A percentile compares a stretch with the other conserved stretches of the same genome.
These are phyloP conservation scores for Dexiosoma caninum DNA, from an alignment of 2,888 invertebrate species.

Conservation along the genomic window DNA sequence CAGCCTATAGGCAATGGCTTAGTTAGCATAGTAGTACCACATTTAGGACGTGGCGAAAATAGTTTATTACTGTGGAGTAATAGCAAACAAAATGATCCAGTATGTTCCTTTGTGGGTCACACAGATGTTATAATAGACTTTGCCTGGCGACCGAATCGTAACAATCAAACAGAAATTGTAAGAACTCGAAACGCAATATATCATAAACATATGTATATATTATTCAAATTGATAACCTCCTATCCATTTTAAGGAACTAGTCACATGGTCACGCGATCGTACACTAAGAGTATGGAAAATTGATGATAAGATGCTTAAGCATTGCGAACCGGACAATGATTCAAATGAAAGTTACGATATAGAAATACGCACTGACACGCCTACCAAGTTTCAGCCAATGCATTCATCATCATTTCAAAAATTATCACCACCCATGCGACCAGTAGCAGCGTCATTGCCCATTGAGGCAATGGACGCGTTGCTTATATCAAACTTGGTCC, in stretches of 20 bases:
- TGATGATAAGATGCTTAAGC: slow-evolving; percentile 89
- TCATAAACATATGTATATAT: background rate
- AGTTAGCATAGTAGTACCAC: slow-evolving; percentile 94
- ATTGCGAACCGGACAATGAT: slow-evolving; percentile 82
- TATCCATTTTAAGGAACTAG: slow-evolving; percentile 81
- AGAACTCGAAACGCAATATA: slow-evolving; percentile 20
- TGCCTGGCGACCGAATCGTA: slow-evolving; percentile 90
- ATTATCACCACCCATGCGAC: slow-evolving; percentile 38
- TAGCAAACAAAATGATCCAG: slow-evolving; percentile 83
- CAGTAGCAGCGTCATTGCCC: slow-evolving; percentile 67
- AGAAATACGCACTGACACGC: slow-evolving; percentile 66
- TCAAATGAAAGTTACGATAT: slow-evolving; percentile 69
- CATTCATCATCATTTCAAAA: slow-evolving; percentile 64
- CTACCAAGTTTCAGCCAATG: slow-evolving; percentile 68
- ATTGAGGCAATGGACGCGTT: slow-evolving; percentile 67
- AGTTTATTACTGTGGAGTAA: slow-evolving; percentile 88
- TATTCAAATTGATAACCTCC: background rate
- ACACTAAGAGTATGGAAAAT: slow-evolving; percentile 94
- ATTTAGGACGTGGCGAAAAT: slow-evolving; percentile 92
- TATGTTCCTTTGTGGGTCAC: slow-evolving; percentile 95
- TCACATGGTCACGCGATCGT: slow-evolving; percentile 97
- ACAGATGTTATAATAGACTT: slow-evolving; percentile 96
- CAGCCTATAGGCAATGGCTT: slow-evolving; percentile 95
- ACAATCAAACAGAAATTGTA: slow-evolving; percentile 76
- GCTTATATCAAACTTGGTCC: slow-evolving; percentile 62